Conservation (phyloP, 2,113 vertebrate species). For the Charadrius vociferus region DNA sequence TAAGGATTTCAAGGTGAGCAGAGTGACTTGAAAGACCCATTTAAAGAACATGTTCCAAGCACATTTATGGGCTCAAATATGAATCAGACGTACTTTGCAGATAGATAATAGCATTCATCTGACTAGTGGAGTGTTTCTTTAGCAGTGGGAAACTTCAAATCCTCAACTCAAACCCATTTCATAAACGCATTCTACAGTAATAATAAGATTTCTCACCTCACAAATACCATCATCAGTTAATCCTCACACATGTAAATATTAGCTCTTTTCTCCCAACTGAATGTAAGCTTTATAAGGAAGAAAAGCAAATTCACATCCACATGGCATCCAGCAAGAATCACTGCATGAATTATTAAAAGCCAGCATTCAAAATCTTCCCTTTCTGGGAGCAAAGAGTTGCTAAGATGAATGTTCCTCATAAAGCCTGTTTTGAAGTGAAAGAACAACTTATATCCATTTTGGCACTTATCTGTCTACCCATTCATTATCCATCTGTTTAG, state of each 20-base stretch:
- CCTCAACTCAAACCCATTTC: neutral
- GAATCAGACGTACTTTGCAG: neutral
- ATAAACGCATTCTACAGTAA: neutral
- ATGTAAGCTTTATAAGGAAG: conserved; percentile 16
- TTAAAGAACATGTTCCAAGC: neutral
- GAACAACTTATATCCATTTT: neutral
- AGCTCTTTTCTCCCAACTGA: conserved; percentile 25
- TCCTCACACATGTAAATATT: conserved; percentile 50
- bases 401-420: neutral
- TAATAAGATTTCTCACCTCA: conserved; percentile 28
- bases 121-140: neutral
- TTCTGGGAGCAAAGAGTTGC: neutral
- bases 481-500: neutral
- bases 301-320: conserved; percentile 23
- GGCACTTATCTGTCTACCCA: neutral
- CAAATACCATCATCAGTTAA: conserved; percentile 1
- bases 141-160: conserved; percentile 10
- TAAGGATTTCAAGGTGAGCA: neutral
- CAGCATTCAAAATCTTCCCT: neutral
- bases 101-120: neutral
- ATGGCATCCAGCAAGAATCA: neutral
- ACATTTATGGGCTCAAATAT: neutral
- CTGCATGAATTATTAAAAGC: conserved; percentile 47
- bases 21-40: neutral
- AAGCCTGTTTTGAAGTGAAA: neutral